These are phyloP conservation scores for Gambusia affinis DNA, from an alignment of 2,113 vertebrate genomes.

Conservation along the genomic window DNA sequence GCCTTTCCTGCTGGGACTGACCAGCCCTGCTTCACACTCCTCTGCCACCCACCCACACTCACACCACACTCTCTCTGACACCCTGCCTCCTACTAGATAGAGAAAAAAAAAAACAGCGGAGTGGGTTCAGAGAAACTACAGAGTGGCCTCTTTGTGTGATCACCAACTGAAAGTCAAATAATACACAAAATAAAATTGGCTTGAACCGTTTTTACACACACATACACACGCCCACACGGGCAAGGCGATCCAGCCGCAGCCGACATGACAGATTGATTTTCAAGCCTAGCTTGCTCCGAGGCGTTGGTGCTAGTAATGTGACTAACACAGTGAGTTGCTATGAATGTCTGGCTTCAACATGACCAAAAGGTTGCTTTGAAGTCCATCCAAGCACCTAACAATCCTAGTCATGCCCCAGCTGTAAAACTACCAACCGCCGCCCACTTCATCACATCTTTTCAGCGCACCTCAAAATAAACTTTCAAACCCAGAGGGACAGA, in stretches of 20 bases:
- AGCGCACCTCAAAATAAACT: constrained; percentile 19
- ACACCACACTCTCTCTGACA: constrained; percentile 50
- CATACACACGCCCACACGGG: constrained; percentile 9
- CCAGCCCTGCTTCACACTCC: constrained; percentile 61
- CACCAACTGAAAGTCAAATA: background rate
- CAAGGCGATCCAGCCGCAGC: constrained; percentile 29
- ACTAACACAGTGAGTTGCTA: constrained; percentile 59
- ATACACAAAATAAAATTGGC: constrained; percentile 15
- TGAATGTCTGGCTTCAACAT: constrained; percentile 64
- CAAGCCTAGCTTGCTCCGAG: constrained; percentile 45
- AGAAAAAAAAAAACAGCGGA: constrained; percentile 14
- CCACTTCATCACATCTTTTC: constrained; percentile 59
- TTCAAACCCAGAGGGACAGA: constrained; percentile 31
- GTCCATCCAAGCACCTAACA: constrained; percentile 59
- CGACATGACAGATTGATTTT: constrained; percentile 51
- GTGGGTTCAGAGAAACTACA: background rate
- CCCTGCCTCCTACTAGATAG: constrained; percentile 38
- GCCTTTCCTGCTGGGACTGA: constrained; percentile 79
- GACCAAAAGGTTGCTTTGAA: constrained; percentile 80
- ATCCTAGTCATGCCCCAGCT: constrained; percentile 46
- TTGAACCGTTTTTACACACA: constrained; percentile 6
- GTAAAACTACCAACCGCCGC: constrained; percentile 63
- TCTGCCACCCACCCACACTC: constrained; percentile 66
- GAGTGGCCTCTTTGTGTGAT: background rate
- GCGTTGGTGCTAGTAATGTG: constrained; percentile 65